Percentiles rank a stretch among this genome's conserved stretches.
These are phyloP conservation scores for Rhynchonycteris naso DNA, from an alignment of 2,797 vertebrate genomes.

Conservation along the genomic window DNA sequence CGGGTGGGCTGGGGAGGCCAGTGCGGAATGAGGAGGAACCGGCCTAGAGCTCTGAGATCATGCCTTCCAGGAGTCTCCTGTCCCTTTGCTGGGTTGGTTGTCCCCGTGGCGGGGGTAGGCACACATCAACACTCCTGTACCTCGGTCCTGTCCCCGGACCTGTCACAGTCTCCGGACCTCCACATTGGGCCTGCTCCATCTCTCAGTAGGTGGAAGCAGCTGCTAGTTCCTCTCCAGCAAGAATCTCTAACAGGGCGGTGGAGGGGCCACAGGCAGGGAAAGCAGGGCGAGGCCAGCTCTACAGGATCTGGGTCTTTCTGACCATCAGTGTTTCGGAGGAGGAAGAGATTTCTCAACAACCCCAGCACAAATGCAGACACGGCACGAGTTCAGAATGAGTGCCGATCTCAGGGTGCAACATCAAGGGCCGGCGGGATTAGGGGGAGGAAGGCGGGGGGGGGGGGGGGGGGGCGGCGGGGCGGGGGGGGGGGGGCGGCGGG, in stretches of 20 bases:
- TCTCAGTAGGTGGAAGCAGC: background rate
- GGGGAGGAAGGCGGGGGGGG: too few relatives aligned
- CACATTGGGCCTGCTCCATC: background rate
- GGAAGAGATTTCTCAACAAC: background rate
- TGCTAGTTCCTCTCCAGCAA: background rate
- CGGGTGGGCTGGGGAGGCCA: background rate
- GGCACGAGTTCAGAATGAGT: background rate
- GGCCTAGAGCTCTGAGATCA: background rate
- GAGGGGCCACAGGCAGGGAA: fast-evolving
- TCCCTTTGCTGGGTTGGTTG: background rate
- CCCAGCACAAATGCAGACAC: background rate
- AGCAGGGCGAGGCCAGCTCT: background rate
- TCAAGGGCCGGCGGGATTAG: fast-evolving
- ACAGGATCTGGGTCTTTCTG: background rate
- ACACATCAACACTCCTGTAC: background rate
- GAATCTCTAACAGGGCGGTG: too few relatives aligned
- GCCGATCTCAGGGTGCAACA: fast-evolving
- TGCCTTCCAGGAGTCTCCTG: background rate
- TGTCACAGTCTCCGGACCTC: fast-evolving
- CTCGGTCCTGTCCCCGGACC: background rate
- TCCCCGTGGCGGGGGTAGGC: too few relatives aligned
- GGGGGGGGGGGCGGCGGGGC: too few relatives aligned
- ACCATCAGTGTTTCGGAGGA: background rate
- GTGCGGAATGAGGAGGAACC: background rate
- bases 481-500: too few relatives aligned